A percentile compares a stretch with the other conserved stretches of the same genome.
These are phyloP conservation scores for Tinamus major DNA, from an alignment of 2,797 vertebrate species.

Conservation along the genomic window DNA sequence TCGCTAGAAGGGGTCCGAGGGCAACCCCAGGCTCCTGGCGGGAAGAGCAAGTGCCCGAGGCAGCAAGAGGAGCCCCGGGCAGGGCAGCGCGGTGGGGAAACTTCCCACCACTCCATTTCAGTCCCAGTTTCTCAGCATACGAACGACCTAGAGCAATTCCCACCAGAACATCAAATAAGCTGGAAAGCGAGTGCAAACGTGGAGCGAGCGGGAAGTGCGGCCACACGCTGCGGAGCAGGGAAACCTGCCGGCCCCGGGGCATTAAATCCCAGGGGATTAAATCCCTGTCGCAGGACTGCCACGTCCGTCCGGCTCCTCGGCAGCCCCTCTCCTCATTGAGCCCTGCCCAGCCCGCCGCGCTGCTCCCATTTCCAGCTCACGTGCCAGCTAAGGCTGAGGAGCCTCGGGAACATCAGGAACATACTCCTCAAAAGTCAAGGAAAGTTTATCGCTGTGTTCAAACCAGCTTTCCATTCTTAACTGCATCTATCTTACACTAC, in stretches of 20 bases:
- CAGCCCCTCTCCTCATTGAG: not conserved
- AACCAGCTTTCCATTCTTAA: not conserved
- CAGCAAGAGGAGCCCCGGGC: no score
- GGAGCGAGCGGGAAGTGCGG: not conserved
- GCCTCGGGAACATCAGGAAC: not conserved
- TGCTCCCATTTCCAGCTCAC: not conserved
- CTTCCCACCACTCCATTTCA: not conserved
- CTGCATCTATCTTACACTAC: no score
- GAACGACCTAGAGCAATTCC: rapidly evolving
- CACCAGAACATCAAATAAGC: rapidly evolving
- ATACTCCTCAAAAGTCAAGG: not conserved
- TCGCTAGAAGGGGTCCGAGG: not conserved
- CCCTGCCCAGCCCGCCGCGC: not conserved
- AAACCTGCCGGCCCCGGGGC: no score
- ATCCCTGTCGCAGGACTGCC: not conserved
- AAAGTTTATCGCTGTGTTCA: rapidly evolving
- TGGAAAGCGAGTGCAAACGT: not conserved
- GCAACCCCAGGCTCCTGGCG: not conserved
- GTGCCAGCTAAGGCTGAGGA: not conserved
- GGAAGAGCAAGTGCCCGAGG: not conserved
- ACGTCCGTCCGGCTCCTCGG: not conserved
- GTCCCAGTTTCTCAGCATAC: not conserved
- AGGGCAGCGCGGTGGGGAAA: no score
- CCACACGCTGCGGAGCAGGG: no score
- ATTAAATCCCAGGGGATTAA: no score